phyloP scores from a whole-genome alignment of 2,888 invertebrate genomes.

The Rhingia campestris region DNA sequence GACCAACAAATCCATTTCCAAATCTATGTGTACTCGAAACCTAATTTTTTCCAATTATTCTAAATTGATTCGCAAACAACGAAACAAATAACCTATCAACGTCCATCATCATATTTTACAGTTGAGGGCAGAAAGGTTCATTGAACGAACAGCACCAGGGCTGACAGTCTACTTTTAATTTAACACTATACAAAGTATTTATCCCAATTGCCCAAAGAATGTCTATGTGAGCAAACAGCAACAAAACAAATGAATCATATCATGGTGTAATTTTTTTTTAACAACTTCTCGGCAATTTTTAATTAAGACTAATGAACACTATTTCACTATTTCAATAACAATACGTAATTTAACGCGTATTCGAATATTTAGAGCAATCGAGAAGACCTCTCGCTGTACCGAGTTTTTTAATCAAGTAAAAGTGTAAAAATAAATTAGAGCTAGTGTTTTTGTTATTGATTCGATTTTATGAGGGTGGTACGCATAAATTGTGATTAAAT shows the following conservation, averaged over 20 bases:
- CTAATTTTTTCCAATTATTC: constrained; percentile 29
- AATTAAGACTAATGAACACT: constrained; percentile 72
- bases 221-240: constrained; percentile 22
- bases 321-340: constrained; percentile 57
- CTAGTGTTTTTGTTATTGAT: constrained; percentile 18
- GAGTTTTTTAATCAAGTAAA: constrained; percentile 16
- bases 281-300: constrained; percentile 66
- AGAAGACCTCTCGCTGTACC: not conserved
- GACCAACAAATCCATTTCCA: not conserved
- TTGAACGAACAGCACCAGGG: constrained; percentile 44
- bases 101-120: constrained; percentile 25
- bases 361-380: constrained; percentile 17
- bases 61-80: constrained; percentile 63
- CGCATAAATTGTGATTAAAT: constrained; percentile 49
- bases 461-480: constrained; percentile 44
- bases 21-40: not conserved
- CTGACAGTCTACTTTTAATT: constrained; percentile 3
- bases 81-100: constrained; percentile 8
- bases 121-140: constrained; percentile 41
- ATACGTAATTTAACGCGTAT: constrained; percentile 20
- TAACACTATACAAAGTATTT: constrained; percentile 7
- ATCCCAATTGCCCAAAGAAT: constrained; percentile 42
- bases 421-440: constrained; percentile 1
- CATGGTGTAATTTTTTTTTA: not conserved
- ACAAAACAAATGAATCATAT: constrained; percentile 7